Evolutionary conservation across 2,797 vertebrate genomes (phyloP).

Genomic region (Anguilla obscura): DNA sequence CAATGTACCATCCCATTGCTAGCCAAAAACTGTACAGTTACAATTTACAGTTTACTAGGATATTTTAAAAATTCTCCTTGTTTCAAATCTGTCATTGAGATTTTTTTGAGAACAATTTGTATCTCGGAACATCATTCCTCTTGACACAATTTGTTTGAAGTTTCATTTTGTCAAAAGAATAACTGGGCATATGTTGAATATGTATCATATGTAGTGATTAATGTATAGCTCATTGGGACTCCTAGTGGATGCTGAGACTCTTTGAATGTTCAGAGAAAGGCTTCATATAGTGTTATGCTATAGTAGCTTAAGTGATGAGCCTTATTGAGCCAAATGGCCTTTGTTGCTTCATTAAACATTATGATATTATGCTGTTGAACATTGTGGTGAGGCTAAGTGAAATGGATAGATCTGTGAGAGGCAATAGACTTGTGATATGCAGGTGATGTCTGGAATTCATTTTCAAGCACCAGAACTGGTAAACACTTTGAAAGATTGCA

Average conservation of each 20-base stretch:
- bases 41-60: neutral
- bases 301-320: neutral
- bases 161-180: neutral
- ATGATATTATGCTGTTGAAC: neutral
- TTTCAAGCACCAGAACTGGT: neutral
- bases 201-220: neutral
- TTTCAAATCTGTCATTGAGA: neutral
- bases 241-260: neutral
- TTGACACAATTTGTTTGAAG: neutral
- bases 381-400: neutral
- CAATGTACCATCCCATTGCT: no score
- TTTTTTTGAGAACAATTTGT: neutral
- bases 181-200: neutral
- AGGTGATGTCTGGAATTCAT: conserved; percentile 1
- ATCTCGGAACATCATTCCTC: no score
- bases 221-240: neutral
- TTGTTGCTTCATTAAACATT: neutral
- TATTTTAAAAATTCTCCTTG: neutral
- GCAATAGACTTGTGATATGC: neutral
- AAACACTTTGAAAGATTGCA: neutral
- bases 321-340: neutral
- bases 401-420: neutral
- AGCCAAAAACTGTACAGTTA: neutral
- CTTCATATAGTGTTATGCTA: neutral
- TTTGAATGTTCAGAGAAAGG: neutral